phyloP scores from a whole-genome alignment of 1,140 invertebrate species.

The Drosophila lowei region DNA sequence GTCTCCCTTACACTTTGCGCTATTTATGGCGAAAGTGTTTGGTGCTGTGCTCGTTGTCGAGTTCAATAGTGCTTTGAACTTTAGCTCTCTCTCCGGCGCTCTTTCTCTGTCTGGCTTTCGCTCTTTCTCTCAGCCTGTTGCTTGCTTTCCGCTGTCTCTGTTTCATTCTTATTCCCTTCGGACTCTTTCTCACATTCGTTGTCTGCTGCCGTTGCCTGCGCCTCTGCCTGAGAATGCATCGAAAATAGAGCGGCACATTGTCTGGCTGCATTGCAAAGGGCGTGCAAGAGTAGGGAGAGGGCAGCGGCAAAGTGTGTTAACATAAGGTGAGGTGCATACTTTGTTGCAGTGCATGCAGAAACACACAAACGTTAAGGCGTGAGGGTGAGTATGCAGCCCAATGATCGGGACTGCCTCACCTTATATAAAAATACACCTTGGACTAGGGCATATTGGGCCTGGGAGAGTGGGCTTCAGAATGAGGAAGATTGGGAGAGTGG shows the following conservation, averaged over 20 bases:
- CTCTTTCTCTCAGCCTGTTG: conserved; percentile 5
- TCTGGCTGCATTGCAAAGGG: conserved; percentile 51
- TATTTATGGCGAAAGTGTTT: conserved; percentile 81
- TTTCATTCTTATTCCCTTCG: conserved; percentile 2
- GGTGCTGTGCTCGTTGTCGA: conserved; percentile 39
- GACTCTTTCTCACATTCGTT: too few relatives aligned
- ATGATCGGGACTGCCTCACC: too few relatives aligned
- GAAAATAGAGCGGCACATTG: conserved; percentile 78
- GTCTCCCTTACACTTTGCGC: conserved; percentile 40
- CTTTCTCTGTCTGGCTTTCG: not conserved
- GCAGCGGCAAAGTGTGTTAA: too few relatives aligned
- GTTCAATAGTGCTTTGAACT: conserved; percentile 81
- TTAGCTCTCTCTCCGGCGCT: conserved; percentile 41
- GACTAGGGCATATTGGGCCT: too few relatives aligned
- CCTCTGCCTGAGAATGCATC: conserved; percentile 56
- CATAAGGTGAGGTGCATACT: too few relatives aligned
- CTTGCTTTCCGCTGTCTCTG: conserved; percentile 14
- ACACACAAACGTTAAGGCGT: too few relatives aligned
- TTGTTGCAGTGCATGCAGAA: too few relatives aligned
- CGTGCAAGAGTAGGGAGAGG: conserved; percentile 1
- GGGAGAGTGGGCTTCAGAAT: conserved; percentile 29
- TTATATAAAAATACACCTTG: too few relatives aligned
- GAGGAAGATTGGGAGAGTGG: conserved; percentile 8
- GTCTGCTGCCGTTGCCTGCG: not conserved
- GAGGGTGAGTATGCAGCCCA: too few relatives aligned